Evolutionary conservation across 2,113 vertebrate species (phyloP), one percentile per base, ranked within the genome.

Genomic region (Corvus cornix): DNA sequence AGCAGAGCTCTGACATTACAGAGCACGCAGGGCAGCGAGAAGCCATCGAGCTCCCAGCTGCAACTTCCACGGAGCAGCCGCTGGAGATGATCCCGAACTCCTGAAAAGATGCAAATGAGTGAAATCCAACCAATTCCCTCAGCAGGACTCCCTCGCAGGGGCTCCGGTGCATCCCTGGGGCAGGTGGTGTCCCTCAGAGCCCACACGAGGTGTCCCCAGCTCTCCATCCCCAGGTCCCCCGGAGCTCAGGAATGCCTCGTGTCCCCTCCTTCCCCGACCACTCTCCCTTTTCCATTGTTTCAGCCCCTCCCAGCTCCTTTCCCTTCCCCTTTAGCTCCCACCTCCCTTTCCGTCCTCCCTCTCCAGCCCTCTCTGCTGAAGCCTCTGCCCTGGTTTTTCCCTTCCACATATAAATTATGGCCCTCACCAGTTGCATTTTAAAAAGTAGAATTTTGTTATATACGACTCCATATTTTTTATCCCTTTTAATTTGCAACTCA

Each of bases 41-140:
- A 80, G 27, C 10, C 91, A 56, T 5, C 10, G 2, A 7, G 86
- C 33, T 18, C 48, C 51, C 85, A 22, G 79, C 73, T 55, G 84
- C 30, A 24, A 0, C 69, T 13, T 17, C 63, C 87, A 16, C 0
- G 9, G 44, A 59, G 73, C 77, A 26, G 67, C 35, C 6, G 2
- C 84, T 37, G 43, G 11, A 15, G 53, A 7, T 3, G 33, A n/a
- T 19, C 58, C 63, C 83, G 4, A 30, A 6, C 49, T 6, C 53
- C 75, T 12, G 5, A 7, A 13, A 31, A 16, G 37, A 35, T 1
- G 17, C 8, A 3, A 0, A 6, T 0, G 9, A 27, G 9, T 1
- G 58, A 37, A 59, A 46, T 0, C 0, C n/a, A 30, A 44, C 15
- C 8, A 4, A 3, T 5, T 20, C 33, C 31, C 0, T 0, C 33